Evolutionary conservation across 2,113 vertebrate species (phyloP), one percentile per base, ranked within the genome.

Genomic region (Sylvietta virens): DNA sequence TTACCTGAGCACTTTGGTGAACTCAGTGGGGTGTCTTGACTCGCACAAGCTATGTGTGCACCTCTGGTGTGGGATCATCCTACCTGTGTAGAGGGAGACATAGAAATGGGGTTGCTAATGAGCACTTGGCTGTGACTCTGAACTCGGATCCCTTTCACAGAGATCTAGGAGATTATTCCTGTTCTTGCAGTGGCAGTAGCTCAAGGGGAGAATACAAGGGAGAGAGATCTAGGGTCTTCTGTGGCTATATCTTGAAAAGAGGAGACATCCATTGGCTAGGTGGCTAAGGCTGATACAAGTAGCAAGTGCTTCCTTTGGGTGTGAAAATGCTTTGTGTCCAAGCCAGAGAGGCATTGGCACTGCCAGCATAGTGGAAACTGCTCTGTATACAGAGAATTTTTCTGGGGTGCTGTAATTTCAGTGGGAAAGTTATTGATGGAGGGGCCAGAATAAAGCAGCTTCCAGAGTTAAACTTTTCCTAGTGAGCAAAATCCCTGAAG

Each of bases 381-480:
- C 64, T 89, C 47, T 71, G 9, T 66, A 26, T 65, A 40, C 45
- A 69, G 72, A 85, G 35, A 45, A 62, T 54, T 87, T 78, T 60
- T 93, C 60, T 50, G 37, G 5, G 11, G 7, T 69, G 60, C 37
- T 91, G 28, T 89, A 79, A 66, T 91, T 48, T 69, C 86, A 86
- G 45, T 45, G 60, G 50, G 42, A 81, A 72, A n/a, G 44, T 85
- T 54, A 40, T 31, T 71, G 66, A 57, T 86, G 33, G 51, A 88
- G 74, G 27, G 64, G 22, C 18, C 64, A 87, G 67, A 91, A 40
- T 20, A 88, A 74, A 92, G 23, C 23, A 54, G 62, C 67, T 93
- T 91, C 61, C 20, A 18, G 31, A 91, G n/a, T 79, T 95, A 81
- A 87, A 74, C 44, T 91, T 85, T 54, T 91, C 33, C 39, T 56